phyloP scores from a whole-genome alignment of 2,113 vertebrate genomes.

The Daphoenositta chrysoptera region DNA sequence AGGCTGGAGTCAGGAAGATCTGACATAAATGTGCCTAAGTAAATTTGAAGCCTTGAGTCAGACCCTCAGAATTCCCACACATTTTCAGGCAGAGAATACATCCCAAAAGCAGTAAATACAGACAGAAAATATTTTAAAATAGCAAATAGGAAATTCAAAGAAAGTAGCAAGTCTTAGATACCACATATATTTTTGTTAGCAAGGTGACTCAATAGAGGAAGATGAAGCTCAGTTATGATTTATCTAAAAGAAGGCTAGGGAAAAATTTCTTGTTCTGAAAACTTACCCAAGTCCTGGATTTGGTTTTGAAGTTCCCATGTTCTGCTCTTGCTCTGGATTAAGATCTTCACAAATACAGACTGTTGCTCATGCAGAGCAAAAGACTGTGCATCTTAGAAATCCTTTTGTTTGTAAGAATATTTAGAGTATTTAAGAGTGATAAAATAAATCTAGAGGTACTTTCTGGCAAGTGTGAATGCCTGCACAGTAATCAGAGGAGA shows the following conservation, averaged over 20 bases:
- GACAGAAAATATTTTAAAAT: neutral
- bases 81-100: neutral
- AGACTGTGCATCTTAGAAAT: neutral
- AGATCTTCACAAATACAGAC: neutral
- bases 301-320: neutral
- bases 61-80: neutral
- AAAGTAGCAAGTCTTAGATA: neutral
- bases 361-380: rapidly evolving
- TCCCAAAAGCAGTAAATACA: neutral
- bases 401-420: neutral
- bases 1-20: neutral
- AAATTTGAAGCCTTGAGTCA: neutral
- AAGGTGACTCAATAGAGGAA: neutral
- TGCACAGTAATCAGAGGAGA: neutral
- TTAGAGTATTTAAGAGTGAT: neutral
- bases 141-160: neutral
- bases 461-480: neutral
- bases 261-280: neutral
- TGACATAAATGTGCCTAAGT: neutral
- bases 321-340: neutral
- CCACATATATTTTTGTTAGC: neutral
- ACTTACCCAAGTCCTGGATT: neutral
- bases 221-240: neutral
- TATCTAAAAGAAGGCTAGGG: neutral
- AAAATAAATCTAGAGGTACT: neutral